Conservation (phyloP, 2,797 vertebrate genomes). For the Dicrostonyx torquatus region DNA sequence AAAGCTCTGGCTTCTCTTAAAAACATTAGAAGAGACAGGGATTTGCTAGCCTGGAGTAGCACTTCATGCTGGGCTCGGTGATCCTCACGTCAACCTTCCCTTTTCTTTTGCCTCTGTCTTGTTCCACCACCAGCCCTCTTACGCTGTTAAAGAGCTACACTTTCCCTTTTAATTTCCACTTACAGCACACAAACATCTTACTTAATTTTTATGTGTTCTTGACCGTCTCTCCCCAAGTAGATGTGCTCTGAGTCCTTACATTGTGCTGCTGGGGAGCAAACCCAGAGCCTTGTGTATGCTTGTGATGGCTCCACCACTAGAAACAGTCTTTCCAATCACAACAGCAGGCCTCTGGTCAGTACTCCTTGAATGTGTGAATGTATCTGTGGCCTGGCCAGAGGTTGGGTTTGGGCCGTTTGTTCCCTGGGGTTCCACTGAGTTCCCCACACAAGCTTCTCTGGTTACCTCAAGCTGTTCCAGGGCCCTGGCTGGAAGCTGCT, state of each 20-base stretch:
- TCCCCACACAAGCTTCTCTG: fast-evolving
- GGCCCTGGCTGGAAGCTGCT: too few species aligned
- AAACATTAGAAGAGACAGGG: not conserved
- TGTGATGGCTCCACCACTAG: not conserved
- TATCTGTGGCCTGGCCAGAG: not conserved
- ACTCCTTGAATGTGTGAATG: not conserved
- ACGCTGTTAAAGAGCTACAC: not conserved
- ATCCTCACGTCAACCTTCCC: fast-evolving
- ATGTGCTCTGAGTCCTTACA: not conserved
- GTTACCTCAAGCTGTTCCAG: too few species aligned
- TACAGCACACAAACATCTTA: not conserved
- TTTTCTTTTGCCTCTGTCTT: too few species aligned
- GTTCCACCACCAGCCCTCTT: not conserved
- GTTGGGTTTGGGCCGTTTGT: not conserved
- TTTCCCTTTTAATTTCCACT: not conserved
- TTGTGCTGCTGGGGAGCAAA: not conserved
- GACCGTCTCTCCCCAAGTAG: not conserved
- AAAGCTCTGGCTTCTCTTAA: not conserved
- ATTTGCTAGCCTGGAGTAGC: not conserved
- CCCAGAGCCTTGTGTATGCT: not conserved
- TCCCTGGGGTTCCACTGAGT: not conserved
- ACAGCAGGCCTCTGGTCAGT: not conserved
- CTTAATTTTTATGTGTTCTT: not conserved
- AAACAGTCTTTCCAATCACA: not conserved
- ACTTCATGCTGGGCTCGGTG: not conserved